Percentiles rank a stretch among this genome's conserved stretches.
phyloP scores from a whole-genome alignment of 1,140 invertebrate species.

The Euwallacea fornicatus region DNA sequence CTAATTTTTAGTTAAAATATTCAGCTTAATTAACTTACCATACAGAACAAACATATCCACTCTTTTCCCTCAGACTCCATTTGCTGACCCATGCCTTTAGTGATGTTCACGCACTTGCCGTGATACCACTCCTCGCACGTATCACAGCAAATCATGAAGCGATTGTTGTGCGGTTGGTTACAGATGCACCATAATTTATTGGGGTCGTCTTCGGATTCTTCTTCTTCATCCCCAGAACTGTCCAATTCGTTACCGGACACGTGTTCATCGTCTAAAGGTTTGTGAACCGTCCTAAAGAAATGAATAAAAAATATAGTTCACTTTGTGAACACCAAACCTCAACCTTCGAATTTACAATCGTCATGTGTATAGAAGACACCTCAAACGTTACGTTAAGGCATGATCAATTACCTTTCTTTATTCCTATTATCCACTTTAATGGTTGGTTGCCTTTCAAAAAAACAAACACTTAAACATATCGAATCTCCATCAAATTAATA shows the following conservation, averaged over 20 bases:
- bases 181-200: slow-evolving; percentile 95
- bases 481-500: not conserved
- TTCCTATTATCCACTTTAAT: slow-evolving; percentile 15
- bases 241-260: slow-evolving; percentile 52
- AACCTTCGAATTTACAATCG: not conserved
- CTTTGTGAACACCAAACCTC: not conserved
- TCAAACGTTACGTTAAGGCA: not conserved
- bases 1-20: not conserved
- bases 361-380: not conserved
- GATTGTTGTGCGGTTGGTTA: slow-evolving; percentile 90
- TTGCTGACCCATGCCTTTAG: slow-evolving; percentile 83
- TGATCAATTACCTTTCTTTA: slow-evolving; percentile 28
- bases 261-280: slow-evolving; percentile 51
- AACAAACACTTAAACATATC: not conserved
- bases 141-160: slow-evolving; percentile 98
- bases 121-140: slow-evolving; percentile 95
- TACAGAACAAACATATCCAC: slow-evolving; percentile 90
- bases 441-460: slow-evolving; percentile 27
- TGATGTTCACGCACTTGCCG: slow-evolving; percentile 92
- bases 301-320: not conserved
- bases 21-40: slow-evolving; percentile 57
- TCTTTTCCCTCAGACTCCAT: slow-evolving; percentile 89
- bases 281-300: slow-evolving; percentile 41
- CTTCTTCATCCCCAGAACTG: slow-evolving; percentile 47
- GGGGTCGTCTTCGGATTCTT: slow-evolving; percentile 85